These are phyloP conservation scores for Pelosia muscerda DNA, from an alignment of 2,888 invertebrate species.

Conservation along the genomic window DNA sequence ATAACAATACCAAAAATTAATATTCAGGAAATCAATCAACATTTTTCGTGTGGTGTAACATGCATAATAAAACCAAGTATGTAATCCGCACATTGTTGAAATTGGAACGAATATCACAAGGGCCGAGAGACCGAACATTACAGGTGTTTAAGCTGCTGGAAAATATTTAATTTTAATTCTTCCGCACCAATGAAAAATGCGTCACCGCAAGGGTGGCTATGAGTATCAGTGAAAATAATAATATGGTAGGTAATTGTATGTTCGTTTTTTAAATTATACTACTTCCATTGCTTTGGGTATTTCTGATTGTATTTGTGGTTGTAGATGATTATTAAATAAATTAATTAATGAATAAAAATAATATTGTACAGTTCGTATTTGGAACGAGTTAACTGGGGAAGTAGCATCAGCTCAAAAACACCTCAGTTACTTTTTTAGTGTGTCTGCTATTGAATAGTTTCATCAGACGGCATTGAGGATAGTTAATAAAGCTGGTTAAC, in stretches of 20 bases:
- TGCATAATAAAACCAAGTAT: constrained; percentile 34
- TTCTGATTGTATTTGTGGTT: no score
- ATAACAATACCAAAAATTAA: constrained; percentile 29
- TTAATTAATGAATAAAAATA: no score
- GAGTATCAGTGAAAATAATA: not conserved
- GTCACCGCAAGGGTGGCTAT: constrained; percentile 18
- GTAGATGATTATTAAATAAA: no score
- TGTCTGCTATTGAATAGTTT: no score
- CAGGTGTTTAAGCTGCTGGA: constrained; percentile 24
- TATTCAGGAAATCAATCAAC: constrained; percentile 40
- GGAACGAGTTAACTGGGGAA: not conserved
- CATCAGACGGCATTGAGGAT: no score
- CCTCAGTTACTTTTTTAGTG: not conserved
- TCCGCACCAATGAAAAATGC: constrained; percentile 34
- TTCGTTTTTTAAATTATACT: no score
- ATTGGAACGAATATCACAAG: constrained; percentile 23
- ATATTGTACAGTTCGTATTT: no score
- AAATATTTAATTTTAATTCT: constrained; percentile 42
- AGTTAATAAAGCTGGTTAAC: no score
- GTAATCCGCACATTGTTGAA: constrained; percentile 37
- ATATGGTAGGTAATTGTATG: no score
- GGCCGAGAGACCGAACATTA: constrained; percentile 25
- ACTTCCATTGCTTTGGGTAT: no score
- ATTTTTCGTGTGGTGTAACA: constrained; percentile 31
- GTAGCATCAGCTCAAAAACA: not conserved